A percentile compares a stretch with the other conserved stretches of the same genome.
Conservation (phyloP, 2,888 invertebrate genomes). For the Globia sparganii region DNA sequence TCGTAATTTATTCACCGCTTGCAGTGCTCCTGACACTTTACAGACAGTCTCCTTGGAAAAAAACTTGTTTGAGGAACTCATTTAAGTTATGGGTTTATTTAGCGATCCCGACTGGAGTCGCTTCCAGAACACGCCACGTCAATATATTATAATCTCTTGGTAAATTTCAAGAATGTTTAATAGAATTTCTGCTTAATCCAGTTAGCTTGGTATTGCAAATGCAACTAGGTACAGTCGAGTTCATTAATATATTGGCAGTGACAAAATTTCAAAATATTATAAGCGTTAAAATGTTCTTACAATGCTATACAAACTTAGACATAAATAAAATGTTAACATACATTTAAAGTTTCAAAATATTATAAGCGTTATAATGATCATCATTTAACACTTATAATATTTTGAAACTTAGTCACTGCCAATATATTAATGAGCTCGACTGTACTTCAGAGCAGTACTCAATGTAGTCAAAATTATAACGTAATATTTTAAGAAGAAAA, state of each 20-base stretch:
- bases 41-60: conserved; percentile 59
- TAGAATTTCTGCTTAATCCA: conserved; percentile 2
- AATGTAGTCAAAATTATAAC: neutral
- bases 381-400: no score
- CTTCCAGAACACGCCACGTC: conserved; percentile 12
- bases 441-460: neutral
- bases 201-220: neutral
- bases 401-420: no score
- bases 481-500: neutral
- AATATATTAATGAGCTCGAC: no score
- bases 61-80: conserved; percentile 60
- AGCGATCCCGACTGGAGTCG: conserved; percentile 36
- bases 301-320: no score
- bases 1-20: conserved; percentile 65
- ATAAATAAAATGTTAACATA: no score
- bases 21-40: conserved; percentile 65
- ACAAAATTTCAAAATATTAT: no score
- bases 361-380: no score
- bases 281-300: no score
- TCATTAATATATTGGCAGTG: no score
- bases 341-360: no score
- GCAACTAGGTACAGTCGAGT: neutral
- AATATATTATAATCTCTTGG: conserved; percentile 18
- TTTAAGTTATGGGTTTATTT: conserved; percentile 65
- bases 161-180: conserved; percentile 13